Evolutionary conservation across 2,888 invertebrate genomes (phyloP).

Genomic region (Strigamia maritima): DNA sequence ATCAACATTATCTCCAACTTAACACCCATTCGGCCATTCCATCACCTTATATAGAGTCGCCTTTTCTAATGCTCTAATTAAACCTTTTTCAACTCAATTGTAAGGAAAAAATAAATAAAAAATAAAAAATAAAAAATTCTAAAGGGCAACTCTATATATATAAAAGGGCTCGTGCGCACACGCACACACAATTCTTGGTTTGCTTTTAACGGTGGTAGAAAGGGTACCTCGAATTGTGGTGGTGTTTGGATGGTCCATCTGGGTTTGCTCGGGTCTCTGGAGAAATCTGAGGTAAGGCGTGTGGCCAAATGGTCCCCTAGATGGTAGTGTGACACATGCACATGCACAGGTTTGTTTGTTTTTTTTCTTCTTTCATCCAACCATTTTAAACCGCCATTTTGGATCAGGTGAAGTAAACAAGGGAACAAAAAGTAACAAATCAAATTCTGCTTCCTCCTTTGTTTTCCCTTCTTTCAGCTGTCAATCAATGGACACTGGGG

Average conservation of each 20-base stretch:
- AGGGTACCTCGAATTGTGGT: slow-evolving; percentile 1
- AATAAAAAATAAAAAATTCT: background rate
- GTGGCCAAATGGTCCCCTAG: slow-evolving; percentile 11
- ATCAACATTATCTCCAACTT: background rate
- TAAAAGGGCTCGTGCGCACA: too few species aligned
- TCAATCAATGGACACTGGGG: slow-evolving; percentile 20
- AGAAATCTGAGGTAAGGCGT: slow-evolving; percentile 32
- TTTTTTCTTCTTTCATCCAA: background rate
- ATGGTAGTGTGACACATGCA: slow-evolving; percentile 12
- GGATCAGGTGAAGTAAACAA: slow-evolving; percentile 33
- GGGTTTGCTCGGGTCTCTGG: slow-evolving; percentile 6
- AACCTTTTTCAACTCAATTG: background rate
- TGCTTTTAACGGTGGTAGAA: background rate
- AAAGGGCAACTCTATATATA: too few species aligned
- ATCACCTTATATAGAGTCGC: too few species aligned
- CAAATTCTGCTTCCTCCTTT: slow-evolving; percentile 3
- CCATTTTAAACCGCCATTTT: slow-evolving; percentile 18
- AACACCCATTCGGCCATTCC: background rate
- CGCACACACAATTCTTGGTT: background rate
- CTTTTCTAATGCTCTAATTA: too few species aligned
- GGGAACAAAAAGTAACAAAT: slow-evolving; percentile 17
- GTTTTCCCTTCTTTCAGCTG: slow-evolving; percentile 10
- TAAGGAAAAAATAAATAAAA: background rate
- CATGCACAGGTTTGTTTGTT: background rate
- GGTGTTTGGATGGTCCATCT: slow-evolving; percentile 12